Evolutionary conservation across 1,140 invertebrate species (phyloP).

Genomic region (Hetaerina americana): DNA sequence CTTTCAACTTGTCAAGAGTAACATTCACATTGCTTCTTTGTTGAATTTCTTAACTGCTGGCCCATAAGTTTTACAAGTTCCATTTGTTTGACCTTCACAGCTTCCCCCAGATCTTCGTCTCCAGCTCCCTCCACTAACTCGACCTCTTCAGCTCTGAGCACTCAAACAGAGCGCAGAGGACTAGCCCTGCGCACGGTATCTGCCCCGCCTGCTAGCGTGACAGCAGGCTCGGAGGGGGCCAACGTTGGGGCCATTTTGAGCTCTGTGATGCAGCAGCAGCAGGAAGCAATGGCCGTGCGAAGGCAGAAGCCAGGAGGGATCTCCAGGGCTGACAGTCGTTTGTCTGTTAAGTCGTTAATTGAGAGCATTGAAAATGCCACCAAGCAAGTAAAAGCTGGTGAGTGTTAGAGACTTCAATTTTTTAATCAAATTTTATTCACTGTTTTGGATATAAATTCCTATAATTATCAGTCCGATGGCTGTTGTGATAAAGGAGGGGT

Average conservation of each 20-base stretch:
- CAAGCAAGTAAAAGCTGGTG: conserved; percentile 64
- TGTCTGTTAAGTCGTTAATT: conserved; percentile 79
- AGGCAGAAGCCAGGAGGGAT: conserved; percentile 40
- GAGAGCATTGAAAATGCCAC: conserved; percentile 79
- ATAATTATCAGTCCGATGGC: no score
- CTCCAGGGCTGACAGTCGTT: conserved; percentile 56
- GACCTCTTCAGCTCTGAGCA: not conserved
- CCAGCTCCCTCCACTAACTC: not conserved
- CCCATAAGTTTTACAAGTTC: no score
- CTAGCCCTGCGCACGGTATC: not conserved
- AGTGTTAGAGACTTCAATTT: no score
- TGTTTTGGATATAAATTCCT: no score
- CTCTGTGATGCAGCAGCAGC: conserved; percentile 25
- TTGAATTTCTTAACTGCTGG: not conserved
- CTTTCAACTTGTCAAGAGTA: no score
- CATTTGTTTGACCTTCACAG: no score
- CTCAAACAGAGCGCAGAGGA: not conserved
- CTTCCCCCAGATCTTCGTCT: not conserved
- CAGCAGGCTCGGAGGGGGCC: not conserved
- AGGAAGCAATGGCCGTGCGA: conserved; percentile 31
- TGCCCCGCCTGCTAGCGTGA: not conserved
- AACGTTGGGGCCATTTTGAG: not conserved
- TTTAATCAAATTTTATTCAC: no score
- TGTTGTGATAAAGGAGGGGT: no score
- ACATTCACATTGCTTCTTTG: not conserved